Conservation (phyloP, 2,113 vertebrate genomes). For the Mesembrinibis cayennensis region DNA sequence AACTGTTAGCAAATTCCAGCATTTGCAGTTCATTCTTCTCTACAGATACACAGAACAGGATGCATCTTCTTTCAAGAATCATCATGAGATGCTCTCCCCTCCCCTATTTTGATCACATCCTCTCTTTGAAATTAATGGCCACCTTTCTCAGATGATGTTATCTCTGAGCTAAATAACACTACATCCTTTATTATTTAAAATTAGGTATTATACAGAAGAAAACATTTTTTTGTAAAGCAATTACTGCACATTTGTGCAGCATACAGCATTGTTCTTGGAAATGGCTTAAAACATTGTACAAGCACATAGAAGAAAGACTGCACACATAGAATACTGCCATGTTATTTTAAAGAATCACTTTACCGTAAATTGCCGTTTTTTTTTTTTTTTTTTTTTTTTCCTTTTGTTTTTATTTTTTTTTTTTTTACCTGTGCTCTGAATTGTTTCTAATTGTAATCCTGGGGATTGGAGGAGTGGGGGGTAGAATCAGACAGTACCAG, state of each 20-base stretch:
- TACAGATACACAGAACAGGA: neutral
- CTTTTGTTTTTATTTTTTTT: too few relatives aligned
- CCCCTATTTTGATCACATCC: neutral
- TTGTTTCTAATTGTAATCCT: neutral
- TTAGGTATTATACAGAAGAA: conserved; percentile 1
- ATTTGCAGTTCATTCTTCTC: conserved; percentile 37
- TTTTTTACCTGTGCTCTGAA: neutral
- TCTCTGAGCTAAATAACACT: neutral
- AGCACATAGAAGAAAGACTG: neutral
- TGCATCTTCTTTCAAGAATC: neutral
- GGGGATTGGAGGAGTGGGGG: neutral
- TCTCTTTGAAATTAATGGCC: neutral
- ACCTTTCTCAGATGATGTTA: neutral
- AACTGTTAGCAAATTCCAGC: conserved; percentile 56
- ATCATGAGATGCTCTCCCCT: neutral
- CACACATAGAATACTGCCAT: neutral
- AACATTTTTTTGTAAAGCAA: neutral
- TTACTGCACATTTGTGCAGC: neutral
- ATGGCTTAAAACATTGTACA: neutral
- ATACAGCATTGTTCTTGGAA: neutral
- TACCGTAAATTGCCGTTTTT: neutral
- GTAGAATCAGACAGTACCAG: neutral
- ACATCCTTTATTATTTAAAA: neutral
- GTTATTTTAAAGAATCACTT: neutral
- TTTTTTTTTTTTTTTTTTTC: too few relatives aligned